These are phyloP conservation scores for Tretioscincus oriximinensis DNA, from an alignment of 2,113 vertebrate species.

Conservation along the genomic window DNA sequence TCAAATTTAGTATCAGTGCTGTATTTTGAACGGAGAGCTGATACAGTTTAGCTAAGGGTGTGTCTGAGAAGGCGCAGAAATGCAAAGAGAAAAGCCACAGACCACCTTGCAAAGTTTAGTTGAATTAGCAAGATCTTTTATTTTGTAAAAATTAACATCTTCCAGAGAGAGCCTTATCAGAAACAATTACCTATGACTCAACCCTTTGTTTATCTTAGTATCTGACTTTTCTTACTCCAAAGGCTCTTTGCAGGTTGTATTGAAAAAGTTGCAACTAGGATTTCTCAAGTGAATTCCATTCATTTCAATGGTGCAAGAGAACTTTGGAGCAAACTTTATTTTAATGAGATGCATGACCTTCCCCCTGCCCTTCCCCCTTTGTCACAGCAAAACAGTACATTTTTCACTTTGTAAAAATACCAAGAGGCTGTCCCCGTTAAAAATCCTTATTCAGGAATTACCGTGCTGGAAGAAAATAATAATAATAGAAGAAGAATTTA, in stretches of 20 bases:
- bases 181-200: slow-evolving; percentile 2
- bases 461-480: neutral
- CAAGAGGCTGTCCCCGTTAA: neutral
- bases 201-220: neutral
- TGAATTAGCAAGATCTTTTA: slow-evolving; percentile 63
- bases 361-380: neutral
- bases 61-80: neutral
- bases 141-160: slow-evolving; percentile 56
- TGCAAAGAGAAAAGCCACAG: accelerated
- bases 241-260: neutral
- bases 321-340: neutral
- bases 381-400: neutral
- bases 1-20: too few relatives aligned
- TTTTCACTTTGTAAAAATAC: slow-evolving; percentile 8
- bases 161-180: slow-evolving; percentile 35
- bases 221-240: slow-evolving; percentile 28
- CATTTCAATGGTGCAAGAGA: neutral
- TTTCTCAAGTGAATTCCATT: neutral
- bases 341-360: neutral
- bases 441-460: slow-evolving; percentile 26
- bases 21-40: neutral
- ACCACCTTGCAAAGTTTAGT: neutral
- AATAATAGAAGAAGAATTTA: neutral
- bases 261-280: neutral
- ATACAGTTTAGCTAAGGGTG: neutral